phyloP scores from a whole-genome alignment of 2,113 vertebrate genomes.

The Irena cyanogastra region DNA sequence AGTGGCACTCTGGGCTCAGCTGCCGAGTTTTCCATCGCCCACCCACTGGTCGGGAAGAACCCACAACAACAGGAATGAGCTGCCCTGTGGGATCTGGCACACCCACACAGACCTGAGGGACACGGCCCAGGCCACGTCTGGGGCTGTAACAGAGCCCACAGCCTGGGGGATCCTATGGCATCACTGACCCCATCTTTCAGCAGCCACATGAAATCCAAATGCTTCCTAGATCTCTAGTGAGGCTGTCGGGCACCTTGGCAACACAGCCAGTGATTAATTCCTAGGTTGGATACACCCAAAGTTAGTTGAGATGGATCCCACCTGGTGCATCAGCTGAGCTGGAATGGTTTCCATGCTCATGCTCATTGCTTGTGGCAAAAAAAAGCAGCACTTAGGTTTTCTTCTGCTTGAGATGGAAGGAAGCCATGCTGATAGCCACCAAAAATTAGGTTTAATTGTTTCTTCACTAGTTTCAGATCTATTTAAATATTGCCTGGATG shows the following conservation, averaged over 20 bases:
- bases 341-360: background rate
- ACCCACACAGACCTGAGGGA: background rate
- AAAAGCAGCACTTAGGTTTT: background rate
- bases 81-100: background rate
- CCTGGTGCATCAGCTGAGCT: background rate
- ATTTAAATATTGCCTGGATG: background rate
- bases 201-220: background rate
- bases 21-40: too few species aligned
- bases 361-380: background rate
- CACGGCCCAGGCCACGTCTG: rapidly evolving
- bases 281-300: background rate
- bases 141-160: background rate
- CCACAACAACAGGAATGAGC: too few species aligned
- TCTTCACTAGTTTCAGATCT: background rate
- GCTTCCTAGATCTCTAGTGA: background rate
- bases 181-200: background rate
- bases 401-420: background rate
- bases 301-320: background rate
- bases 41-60: too few species aligned
- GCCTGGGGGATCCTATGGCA: background rate
- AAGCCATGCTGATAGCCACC: background rate
- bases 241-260: background rate
- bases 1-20: too few species aligned
- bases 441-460: background rate
- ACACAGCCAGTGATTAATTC: background rate